phyloP scores from a whole-genome alignment of 2,888 invertebrate species.

The Acheta domesticus region DNA sequence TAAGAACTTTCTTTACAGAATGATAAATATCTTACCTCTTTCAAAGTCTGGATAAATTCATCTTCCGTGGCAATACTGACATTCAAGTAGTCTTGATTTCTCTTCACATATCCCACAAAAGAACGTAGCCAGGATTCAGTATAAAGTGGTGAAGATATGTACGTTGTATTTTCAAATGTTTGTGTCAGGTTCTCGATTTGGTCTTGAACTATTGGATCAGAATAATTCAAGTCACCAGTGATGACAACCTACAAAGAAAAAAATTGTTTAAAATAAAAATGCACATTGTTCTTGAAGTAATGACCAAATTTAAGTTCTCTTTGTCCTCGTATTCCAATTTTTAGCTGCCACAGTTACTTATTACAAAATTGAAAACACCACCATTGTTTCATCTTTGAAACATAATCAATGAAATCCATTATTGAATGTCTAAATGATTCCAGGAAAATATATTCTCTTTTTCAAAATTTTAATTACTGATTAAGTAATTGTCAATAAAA shows the following conservation, averaged over 20 bases:
- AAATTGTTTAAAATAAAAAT: not conserved
- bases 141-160: conserved; percentile 69
- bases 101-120: conserved; percentile 71
- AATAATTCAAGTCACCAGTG: conserved; percentile 76
- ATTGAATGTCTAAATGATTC: too few species aligned
- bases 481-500: too few species aligned
- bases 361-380: too few species aligned
- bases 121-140: conserved; percentile 87
- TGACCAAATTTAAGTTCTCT: too few species aligned
- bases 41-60: conserved; percentile 69
- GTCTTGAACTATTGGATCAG: conserved; percentile 70
- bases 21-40: conserved; percentile 56
- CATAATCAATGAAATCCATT: too few species aligned
- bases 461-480: too few species aligned
- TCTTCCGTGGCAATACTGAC: conserved; percentile 69
- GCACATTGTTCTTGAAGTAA: too few species aligned
- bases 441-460: too few species aligned
- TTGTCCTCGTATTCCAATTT: too few species aligned
- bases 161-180: conserved; percentile 73
- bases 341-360: too few species aligned
- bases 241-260: conserved; percentile 67
- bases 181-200: conserved; percentile 75
- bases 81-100: conserved; percentile 72
- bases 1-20: not conserved
- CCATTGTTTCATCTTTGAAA: too few species aligned